Evolutionary conservation across 2,797 vertebrate species (phyloP), one percentile per base, ranked within the genome.

Genomic region (Pelobates cultripes): DNA sequence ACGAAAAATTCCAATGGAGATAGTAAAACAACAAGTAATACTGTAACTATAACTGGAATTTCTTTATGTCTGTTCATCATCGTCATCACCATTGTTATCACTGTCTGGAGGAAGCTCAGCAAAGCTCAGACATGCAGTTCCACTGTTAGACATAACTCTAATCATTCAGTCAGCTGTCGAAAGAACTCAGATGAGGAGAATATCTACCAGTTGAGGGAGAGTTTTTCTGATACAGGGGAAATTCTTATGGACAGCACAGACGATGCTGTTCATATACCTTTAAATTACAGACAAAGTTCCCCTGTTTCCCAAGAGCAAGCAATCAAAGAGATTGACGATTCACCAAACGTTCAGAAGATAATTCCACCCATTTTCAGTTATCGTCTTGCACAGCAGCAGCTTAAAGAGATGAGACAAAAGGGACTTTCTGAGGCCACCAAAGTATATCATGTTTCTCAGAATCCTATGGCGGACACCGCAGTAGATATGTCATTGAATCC

Each of bases 331-430:
- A 92, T 91, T 0, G 89, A 88, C 81, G 94, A 93, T 82, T 87
- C 96, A 66, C 92, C 96, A 3, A 93, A 86, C 0, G 95, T 93
- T 43, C 97, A 97, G 88, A 99, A 96, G 90, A 91, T 99, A 84
- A 88, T 98, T 84, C 98, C 98, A 0, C 94, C 98, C 0, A 93
- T 98, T 88, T 99, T 98, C 88, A 97, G 97, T 91, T 99, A 99
- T 85, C 96, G 95, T 5, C 88, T 99, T 42, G 97, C 97, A 51
- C 98, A 99, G 86, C 96, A 97, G 86, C 98, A 99, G 90, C 84
- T 99, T 81, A 99, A 99, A 77, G 97, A 99, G 88, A 99, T 99
- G 98, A 99, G 98, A 88, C 98, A 95, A 90, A 96, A 95, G 69
- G 98, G 97, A 0, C 89, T 99, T 80, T 98, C 92, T 0, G 97